Evolutionary conservation across 2,797 vertebrate genomes (phyloP).

Genomic region (Pteropus rufus): DNA sequence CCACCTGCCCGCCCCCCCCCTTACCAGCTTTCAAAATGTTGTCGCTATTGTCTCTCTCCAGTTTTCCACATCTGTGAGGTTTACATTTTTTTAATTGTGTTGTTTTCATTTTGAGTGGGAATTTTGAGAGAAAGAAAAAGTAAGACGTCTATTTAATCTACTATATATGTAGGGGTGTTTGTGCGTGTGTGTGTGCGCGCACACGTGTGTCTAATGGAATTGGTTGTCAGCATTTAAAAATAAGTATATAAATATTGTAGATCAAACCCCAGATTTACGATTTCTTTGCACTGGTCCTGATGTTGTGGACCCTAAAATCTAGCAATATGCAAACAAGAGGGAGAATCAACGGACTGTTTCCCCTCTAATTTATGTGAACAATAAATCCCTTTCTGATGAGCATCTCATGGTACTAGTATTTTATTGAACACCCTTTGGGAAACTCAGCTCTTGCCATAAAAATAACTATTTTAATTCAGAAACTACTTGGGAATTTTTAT

Average conservation of each 20-base stretch:
- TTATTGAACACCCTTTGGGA: slow-evolving; percentile 67
- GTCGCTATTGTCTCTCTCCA: not conserved
- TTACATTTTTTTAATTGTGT: not conserved
- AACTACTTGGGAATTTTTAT: slow-evolving; percentile 68
- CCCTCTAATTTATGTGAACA: slow-evolving; percentile 31
- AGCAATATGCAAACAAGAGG: not conserved
- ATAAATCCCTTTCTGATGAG: slow-evolving; percentile 40
- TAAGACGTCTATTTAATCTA: not conserved
- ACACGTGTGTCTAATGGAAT: not conserved
- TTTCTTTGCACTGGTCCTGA: not conserved
- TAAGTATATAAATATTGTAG: not conserved
- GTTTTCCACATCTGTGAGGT: not conserved
- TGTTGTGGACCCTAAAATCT: not conserved
- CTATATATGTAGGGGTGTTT: not conserved
- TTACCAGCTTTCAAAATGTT: not conserved
- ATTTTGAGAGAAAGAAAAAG: not conserved
- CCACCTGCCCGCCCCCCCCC: not conserved
- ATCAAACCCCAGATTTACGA: not conserved
- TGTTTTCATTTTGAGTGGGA: not conserved
- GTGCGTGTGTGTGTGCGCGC: not conserved
- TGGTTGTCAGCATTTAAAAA: not conserved
- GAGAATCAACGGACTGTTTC: not conserved
- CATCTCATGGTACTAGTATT: slow-evolving; percentile 52
- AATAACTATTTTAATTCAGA: slow-evolving; percentile 71
- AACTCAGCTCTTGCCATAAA: slow-evolving; percentile 60